Evolutionary conservation across 2,113 vertebrate species (phyloP).

Genomic region (Sceloporus undulatus): DNA sequence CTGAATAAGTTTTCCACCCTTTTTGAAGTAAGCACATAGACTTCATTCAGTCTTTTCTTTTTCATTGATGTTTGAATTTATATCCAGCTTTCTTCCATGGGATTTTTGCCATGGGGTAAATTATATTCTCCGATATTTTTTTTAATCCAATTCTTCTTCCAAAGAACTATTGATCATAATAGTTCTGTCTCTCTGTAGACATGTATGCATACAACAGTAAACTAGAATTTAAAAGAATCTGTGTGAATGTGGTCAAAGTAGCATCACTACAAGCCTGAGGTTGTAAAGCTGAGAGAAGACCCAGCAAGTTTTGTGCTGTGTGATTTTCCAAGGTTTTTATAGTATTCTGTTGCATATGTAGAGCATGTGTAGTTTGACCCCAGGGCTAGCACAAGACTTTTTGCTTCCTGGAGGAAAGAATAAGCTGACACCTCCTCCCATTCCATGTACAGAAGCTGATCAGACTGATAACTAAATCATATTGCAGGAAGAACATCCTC

Average conservation of each 20-base stretch:
- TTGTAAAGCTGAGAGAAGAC: too few species aligned
- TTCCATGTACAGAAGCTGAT: too few species aligned
- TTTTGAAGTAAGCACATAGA: conserved; percentile 43
- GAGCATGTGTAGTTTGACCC: too few species aligned
- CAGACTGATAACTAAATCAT: too few species aligned
- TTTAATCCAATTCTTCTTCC: neutral
- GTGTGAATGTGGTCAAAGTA: neutral
- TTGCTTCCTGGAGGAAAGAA: too few species aligned
- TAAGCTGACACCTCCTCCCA: too few species aligned
- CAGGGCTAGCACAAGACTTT: too few species aligned
- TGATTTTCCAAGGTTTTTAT: neutral
- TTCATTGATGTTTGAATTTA: conserved; percentile 54
- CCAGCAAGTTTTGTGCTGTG: neutral
- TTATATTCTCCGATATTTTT: neutral
- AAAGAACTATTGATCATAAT: neutral
- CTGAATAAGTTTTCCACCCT: conserved; percentile 50
- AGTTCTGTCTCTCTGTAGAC: neutral
- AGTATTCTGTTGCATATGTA: neutral
- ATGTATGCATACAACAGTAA: neutral
- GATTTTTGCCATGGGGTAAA: neutral
- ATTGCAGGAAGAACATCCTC: too few species aligned
- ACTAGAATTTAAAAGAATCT: too few species aligned
- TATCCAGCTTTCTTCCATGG: neutral
- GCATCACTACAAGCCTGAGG: neutral
- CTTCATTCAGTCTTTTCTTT: conserved; percentile 42